Evolutionary conservation across 1,140 invertebrate species (phyloP).

Genomic region (Heterodera carotae): DNA sequence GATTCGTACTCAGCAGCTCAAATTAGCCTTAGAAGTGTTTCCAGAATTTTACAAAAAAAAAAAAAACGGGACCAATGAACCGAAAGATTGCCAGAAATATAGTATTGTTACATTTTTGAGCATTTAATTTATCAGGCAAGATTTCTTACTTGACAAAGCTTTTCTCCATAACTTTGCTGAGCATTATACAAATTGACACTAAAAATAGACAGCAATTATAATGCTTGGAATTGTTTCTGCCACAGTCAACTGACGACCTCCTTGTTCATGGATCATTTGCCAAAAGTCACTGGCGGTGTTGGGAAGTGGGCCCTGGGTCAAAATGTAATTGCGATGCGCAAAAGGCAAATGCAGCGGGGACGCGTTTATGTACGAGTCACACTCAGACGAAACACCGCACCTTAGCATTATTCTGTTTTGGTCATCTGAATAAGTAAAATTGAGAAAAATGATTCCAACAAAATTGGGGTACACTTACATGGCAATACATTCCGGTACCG

Average conservation of each 20-base stretch:
- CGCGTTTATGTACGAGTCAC: conserved; percentile 53
- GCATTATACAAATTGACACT: conserved; percentile 50
- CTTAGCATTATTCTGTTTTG: conserved; percentile 48
- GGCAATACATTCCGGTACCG: conserved; percentile 55
- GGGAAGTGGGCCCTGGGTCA: conserved; percentile 51
- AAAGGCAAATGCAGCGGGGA: conserved; percentile 39
- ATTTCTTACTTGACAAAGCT: conserved; percentile 49
- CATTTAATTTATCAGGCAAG: conserved; percentile 12
- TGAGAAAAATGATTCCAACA: conserved; percentile 1
- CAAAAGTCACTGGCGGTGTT: conserved; percentile 53
- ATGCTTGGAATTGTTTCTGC: too few species aligned
- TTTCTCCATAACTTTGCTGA: conserved; percentile 55
- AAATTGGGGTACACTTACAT: conserved; percentile 48
- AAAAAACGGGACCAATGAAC: too few species aligned
- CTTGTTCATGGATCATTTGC: conserved; percentile 57
- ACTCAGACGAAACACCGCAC: conserved; percentile 15
- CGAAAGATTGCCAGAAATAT: background rate
- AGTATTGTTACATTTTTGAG: background rate
- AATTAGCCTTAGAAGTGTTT: too few species aligned
- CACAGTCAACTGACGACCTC: background rate
- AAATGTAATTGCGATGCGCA: conserved; percentile 50
- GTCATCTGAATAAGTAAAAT: conserved; percentile 45
- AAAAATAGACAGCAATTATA: too few species aligned
- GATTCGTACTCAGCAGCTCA: too few species aligned
- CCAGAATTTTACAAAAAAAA: too few species aligned